Evolutionary conservation across 92 coral and sea anemone species (phyloP).

Genomic region (Parazoanthus swiftii): DNA sequence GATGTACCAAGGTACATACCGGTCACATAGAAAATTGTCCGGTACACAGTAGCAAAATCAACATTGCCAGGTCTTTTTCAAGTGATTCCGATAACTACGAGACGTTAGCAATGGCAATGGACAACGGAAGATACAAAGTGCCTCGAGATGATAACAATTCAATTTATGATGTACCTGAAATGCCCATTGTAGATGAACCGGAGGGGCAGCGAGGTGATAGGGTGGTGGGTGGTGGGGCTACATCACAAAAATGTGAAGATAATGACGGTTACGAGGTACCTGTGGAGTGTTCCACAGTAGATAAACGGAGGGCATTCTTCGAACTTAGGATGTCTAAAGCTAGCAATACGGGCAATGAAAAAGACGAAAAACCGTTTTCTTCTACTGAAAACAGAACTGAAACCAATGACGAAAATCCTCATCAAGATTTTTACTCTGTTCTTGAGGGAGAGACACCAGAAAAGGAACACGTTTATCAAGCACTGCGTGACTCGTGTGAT

Average conservation of each 20-base stretch:
- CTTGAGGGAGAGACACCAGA: background rate
- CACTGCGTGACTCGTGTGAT: background rate
- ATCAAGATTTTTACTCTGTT: background rate
- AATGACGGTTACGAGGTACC: constrained; percentile 33
- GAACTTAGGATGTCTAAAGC: background rate
- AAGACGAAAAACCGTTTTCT: background rate
- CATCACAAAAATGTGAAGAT: background rate
- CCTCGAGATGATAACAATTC: background rate
- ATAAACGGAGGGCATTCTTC: constrained; percentile 8
- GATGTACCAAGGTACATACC: background rate
- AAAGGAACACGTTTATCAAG: constrained; percentile 29
- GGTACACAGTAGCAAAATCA: background rate
- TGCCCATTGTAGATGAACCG: background rate
- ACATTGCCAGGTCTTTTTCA: background rate
- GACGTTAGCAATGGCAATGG: background rate
- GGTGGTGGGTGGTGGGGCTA: background rate
- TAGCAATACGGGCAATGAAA: background rate
- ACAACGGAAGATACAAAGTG: background rate
- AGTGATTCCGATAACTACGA: background rate
- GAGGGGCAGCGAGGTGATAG: background rate
- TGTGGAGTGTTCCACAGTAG: background rate
- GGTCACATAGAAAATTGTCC: constrained; percentile 8
- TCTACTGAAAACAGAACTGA: background rate
- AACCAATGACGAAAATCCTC: background rate
- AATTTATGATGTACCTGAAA: constrained; percentile 3